A percentile compares a stretch with the other conserved stretches of the same genome.
Evolutionary conservation across 2,797 vertebrate genomes (phyloP).

Genomic region (Acestrorhynchus altus): DNA sequence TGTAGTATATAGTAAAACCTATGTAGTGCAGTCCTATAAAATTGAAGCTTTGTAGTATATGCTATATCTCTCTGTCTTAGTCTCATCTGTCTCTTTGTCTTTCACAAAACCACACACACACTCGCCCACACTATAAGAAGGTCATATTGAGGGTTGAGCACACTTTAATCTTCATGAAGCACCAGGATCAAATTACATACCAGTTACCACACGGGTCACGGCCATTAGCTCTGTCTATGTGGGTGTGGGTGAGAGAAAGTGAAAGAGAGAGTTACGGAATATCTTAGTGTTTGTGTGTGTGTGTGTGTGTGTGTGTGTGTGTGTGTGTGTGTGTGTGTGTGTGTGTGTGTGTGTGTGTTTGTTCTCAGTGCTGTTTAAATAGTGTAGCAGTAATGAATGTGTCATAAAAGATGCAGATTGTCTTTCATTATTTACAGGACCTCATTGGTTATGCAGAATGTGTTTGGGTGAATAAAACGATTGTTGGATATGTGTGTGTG

Average conservation of each 20-base stretch:
- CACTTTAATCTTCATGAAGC: conserved; percentile 50
- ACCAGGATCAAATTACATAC: conserved; percentile 51
- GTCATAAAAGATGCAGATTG: conserved; percentile 40
- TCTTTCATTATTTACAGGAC: conserved; percentile 41
- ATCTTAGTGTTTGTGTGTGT: neutral
- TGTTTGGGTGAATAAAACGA: conserved; percentile 28
- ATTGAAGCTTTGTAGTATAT: neutral
- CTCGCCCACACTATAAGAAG: conserved; percentile 22
- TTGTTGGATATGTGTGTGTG: conserved; percentile 17
- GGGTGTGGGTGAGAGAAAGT: neutral
- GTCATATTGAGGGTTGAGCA: conserved; percentile 46
- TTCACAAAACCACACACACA: neutral
- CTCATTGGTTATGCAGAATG: conserved; percentile 22
- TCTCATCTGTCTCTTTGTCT: conserved; percentile 10
- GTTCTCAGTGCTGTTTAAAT: conserved; percentile 10
- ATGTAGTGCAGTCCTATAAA: neutral
- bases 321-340: conserved; percentile 21
- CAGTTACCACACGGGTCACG: conserved; percentile 29
- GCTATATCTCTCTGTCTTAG: neutral
- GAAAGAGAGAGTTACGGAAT: neutral
- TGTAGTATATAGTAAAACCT: neutral
- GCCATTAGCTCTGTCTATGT: conserved; percentile 22
- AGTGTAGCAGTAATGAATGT: conserved; percentile 12
- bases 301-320: conserved; percentile 35
- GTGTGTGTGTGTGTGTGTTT: neutral